Evolutionary conservation across 2,113 vertebrate species (phyloP).

Genomic region (Scopus umbretta): DNA sequence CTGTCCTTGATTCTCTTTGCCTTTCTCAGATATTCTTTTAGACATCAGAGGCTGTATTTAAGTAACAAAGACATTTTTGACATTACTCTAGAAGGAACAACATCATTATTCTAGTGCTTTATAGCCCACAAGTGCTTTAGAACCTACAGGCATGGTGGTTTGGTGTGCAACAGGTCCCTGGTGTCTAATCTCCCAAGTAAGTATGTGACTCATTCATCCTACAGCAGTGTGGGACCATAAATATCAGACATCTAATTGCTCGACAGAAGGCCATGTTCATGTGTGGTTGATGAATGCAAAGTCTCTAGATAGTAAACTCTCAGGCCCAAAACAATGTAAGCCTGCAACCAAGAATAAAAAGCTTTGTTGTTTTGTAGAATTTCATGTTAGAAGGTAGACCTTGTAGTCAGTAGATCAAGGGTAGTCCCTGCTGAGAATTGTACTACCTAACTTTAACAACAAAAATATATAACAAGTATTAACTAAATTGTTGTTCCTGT

Average conservation of each 20-base stretch:
- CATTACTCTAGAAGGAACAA: constrained; percentile 2
- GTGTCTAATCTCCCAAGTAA: constrained; percentile 26
- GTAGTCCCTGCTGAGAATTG: not conserved
- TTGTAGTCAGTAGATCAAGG: not conserved
- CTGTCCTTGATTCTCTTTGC: not conserved
- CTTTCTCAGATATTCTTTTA: not conserved
- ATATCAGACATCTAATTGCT: constrained; percentile 23
- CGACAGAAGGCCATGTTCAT: not conserved
- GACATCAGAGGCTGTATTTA: not conserved
- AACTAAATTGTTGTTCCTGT: not conserved
- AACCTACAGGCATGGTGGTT: not conserved
- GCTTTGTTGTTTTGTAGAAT: not conserved
- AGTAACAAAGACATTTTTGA: constrained; percentile 19
- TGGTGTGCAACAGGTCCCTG: not conserved
- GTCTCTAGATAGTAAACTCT: constrained; percentile 20
- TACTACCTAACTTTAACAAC: not conserved
- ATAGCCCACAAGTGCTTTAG: not conserved
- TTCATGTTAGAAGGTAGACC: not conserved
- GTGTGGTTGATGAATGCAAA: not conserved
- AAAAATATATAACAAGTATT: not conserved
- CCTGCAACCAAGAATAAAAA: not conserved
- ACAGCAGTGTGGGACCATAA: constrained; percentile 19
- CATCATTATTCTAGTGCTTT: constrained; percentile 21
- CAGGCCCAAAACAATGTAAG: not conserved
- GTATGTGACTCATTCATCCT: constrained; percentile 61